Evolutionary conservation across 2,113 vertebrate species (phyloP).

Genomic region (Clarias magur): DNA sequence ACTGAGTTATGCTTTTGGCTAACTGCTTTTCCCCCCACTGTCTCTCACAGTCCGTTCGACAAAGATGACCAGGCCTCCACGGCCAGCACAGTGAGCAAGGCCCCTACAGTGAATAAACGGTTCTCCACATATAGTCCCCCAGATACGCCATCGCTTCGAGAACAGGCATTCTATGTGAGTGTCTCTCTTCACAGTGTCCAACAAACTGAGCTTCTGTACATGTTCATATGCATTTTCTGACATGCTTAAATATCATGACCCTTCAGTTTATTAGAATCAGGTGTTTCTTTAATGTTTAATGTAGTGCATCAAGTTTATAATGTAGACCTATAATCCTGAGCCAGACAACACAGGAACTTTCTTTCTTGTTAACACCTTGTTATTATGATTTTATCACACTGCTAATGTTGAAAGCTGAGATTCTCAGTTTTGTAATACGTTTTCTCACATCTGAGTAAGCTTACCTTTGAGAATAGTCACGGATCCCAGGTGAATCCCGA

Average conservation of each 20-base stretch:
- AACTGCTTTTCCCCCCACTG: neutral
- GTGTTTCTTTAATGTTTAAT: neutral
- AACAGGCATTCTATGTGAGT: slow-evolving; percentile 98
- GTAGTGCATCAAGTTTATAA: neutral
- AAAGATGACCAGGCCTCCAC: slow-evolving; percentile 88
- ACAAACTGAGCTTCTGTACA: neutral
- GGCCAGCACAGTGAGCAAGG: slow-evolving; percentile 84
- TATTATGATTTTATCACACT: neutral
- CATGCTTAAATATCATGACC: neutral
- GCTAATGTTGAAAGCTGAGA: too few relatives aligned
- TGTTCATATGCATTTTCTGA: neutral
- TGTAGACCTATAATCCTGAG: neutral
- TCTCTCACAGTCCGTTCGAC: slow-evolving; percentile 85
- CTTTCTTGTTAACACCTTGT: neutral
- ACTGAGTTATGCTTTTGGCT: neutral
- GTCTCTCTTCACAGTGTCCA: neutral
- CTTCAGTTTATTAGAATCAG: neutral
- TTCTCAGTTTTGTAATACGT: neutral
- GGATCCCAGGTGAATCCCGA: neutral
- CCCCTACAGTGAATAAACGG: slow-evolving; percentile 87
- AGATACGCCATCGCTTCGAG: slow-evolving; percentile 88
- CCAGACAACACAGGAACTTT: neutral
- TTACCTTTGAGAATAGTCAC: neutral
- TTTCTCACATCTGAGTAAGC: neutral
- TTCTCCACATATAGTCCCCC: slow-evolving; percentile 92